Evolutionary conservation across 2,888 invertebrate genomes (phyloP).

Genomic region (Pyralis farinalis): DNA sequence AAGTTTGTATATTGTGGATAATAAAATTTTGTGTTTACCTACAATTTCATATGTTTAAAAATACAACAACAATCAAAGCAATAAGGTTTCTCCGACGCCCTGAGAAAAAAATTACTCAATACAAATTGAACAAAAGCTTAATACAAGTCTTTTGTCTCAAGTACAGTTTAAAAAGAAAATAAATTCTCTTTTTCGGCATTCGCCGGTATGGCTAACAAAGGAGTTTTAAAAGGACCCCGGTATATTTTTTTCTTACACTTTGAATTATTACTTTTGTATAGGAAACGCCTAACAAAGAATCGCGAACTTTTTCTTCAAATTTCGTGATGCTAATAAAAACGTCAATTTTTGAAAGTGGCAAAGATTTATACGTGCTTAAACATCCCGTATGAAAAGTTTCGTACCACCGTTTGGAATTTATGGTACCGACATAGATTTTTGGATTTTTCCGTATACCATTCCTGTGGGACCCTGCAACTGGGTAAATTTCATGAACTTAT

Average conservation of each 20-base stretch:
- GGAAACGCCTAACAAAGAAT: constrained; percentile 6
- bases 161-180: constrained; percentile 6
- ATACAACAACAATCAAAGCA: not conserved
- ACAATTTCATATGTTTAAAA: not conserved
- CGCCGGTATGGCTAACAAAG: constrained; percentile 4
- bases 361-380: no score
- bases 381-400: no score
- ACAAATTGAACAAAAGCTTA: constrained; percentile 8
- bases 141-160: constrained; percentile 9
- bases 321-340: not conserved
- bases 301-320: not conserved
- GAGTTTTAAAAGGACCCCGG: constrained; percentile 4
- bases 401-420: no score
- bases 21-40: no score
- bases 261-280: constrained; percentile 11
- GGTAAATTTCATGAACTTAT: no score
- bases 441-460: no score
- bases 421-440: no score
- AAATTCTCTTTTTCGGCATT: constrained; percentile 3
- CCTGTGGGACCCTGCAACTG: no score
- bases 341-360: no score
- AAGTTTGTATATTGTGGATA: no score
- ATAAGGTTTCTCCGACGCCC: constrained; percentile 1
- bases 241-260: constrained; percentile 7
- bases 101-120: constrained; percentile 7